These are phyloP conservation scores for Chrysomallon squamiferum DNA, from an alignment of 1,140 invertebrate genomes.

Conservation along the genomic window DNA sequence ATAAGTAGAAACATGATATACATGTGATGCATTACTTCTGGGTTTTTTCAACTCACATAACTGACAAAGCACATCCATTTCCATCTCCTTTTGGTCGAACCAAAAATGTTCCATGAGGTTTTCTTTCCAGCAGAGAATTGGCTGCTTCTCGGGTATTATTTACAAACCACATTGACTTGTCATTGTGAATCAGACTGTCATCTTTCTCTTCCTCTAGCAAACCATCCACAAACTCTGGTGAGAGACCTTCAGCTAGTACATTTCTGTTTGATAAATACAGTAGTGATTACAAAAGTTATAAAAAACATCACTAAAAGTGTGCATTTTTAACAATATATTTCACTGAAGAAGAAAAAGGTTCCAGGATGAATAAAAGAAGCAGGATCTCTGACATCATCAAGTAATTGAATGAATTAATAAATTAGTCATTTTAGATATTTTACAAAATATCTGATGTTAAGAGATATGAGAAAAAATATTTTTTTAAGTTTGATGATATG, in stretches of 20 bases:
- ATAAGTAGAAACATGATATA: too few species aligned
- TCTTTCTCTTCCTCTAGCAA: conserved; percentile 4
- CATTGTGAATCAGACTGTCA: conserved; percentile 66
- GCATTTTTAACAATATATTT: not conserved
- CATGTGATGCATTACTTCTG: too few species aligned
- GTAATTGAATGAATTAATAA: too few species aligned
- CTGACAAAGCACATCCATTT: conserved; percentile 82
- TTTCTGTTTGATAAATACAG: not conserved
- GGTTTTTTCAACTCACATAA: conserved; percentile 75
- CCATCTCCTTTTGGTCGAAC: conserved; percentile 72
- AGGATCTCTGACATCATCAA: too few species aligned
- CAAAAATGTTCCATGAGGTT: conserved; percentile 86
- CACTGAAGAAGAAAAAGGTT: too few species aligned
- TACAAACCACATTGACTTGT: conserved; percentile 76
- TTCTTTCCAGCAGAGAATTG: conserved; percentile 73
- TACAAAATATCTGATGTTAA: too few species aligned
- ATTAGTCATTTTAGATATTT: too few species aligned
- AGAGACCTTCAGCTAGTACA: not conserved
- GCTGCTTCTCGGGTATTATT: conserved; percentile 79
- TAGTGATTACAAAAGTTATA: too few species aligned
- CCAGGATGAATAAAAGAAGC: too few species aligned
- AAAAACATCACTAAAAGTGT: not conserved
- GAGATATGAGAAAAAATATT: too few species aligned
- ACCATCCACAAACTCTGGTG: not conserved
- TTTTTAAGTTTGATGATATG: too few species aligned